phyloP scores from a whole-genome alignment of 2,888 invertebrate genomes.

The Caenorhabditis sp. region DNA sequence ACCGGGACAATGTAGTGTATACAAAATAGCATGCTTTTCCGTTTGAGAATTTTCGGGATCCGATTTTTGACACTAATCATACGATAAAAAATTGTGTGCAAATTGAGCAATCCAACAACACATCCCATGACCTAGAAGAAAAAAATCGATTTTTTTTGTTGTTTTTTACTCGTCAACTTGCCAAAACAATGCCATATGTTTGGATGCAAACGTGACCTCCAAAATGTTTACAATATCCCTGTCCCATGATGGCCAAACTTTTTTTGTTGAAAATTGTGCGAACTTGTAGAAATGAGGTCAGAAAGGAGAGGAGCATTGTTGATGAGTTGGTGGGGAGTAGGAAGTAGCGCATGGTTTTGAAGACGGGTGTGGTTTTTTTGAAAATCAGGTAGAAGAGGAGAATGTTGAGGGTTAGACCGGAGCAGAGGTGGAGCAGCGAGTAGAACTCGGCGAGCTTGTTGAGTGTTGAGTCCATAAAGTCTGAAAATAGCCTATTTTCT shows the following conservation, averaged over 20 bases:
- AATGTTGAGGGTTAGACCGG: no score
- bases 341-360: not conserved
- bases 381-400: no score
- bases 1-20: not conserved
- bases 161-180: no score
- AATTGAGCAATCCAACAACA: not conserved
- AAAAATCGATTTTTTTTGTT: no score
- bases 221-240: slow-evolving; percentile 17
- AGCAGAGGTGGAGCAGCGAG: no score
- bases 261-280: slow-evolving; percentile 20
- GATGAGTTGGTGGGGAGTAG: not conserved
- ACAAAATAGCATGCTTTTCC: not conserved
- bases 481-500: no score
- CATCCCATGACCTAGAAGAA: not conserved
- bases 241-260: slow-evolving; percentile 23
- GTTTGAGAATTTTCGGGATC: not conserved
- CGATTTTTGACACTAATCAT: not conserved
- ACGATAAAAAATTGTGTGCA: not conserved
- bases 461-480: no score
- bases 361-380: no score
- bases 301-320: not conserved
- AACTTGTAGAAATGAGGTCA: not conserved
- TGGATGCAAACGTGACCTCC: slow-evolving; percentile 16
- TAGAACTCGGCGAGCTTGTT: no score
- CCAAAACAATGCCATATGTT: slow-evolving; percentile 17